These are phyloP conservation scores for Choreutis nemorana DNA, from an alignment of 2,888 invertebrate species.

Conservation along the genomic window DNA sequence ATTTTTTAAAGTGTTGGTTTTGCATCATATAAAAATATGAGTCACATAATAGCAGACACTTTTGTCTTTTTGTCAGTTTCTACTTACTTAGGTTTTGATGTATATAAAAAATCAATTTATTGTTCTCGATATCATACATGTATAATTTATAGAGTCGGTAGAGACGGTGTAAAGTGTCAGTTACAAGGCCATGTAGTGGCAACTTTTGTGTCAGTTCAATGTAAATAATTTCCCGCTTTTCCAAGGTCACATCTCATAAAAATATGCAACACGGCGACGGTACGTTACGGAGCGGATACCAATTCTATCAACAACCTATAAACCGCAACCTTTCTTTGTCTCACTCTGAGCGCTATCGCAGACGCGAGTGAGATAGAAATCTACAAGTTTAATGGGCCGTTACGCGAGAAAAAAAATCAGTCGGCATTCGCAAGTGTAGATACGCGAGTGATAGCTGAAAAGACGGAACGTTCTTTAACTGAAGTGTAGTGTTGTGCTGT, in stretches of 20 bases:
- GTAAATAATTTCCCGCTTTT: constrained; percentile 19
- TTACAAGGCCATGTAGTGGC: too few species aligned
- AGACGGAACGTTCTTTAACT: constrained; percentile 41
- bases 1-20: too few species aligned
- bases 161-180: too few species aligned
- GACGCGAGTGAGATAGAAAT: constrained; percentile 60
- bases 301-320: constrained; percentile 68
- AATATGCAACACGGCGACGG: constrained; percentile 62
- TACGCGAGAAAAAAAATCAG: constrained; percentile 66
- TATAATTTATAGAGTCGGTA: too few species aligned
- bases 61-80: too few species aligned
- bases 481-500: constrained; percentile 39
- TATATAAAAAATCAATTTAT: too few species aligned
- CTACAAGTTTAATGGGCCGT: constrained; percentile 67
- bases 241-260: constrained; percentile 49
- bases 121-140: too few species aligned
- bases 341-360: constrained; percentile 48
- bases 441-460: constrained; percentile 62
- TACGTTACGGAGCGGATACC: constrained; percentile 63
- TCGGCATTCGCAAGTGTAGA: constrained; percentile 64
- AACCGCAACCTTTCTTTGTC: constrained; percentile 67
- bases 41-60: too few species aligned
- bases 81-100: too few species aligned
- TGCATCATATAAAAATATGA: too few species aligned
- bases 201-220: constrained; percentile 1